These are phyloP conservation scores for Noctilio leporinus DNA, from an alignment of 2,113 vertebrate genomes.

Conservation along the genomic window DNA sequence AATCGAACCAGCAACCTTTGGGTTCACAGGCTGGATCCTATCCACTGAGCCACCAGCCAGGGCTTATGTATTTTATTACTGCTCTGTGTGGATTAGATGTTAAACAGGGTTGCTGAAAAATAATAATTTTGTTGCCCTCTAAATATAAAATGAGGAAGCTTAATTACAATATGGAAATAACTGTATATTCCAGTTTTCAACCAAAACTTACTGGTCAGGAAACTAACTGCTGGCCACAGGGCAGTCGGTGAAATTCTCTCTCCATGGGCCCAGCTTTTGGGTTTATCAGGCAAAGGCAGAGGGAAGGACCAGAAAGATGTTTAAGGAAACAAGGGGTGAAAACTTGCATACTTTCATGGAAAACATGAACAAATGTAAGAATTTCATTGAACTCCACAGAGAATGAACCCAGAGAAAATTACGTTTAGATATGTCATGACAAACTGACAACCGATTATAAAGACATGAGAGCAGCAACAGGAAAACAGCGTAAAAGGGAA, in stretches of 20 bases:
- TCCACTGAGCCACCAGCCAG: too few relatives aligned
- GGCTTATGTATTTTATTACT: background rate
- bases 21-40: too few relatives aligned
- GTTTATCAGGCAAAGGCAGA: background rate
- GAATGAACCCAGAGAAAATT: background rate
- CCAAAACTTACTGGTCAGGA: background rate
- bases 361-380: background rate
- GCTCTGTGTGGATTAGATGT: background rate
- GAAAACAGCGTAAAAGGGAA: background rate
- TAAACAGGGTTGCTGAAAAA: background rate
- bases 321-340: background rate
- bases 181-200: background rate
- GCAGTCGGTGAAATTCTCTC: background rate
- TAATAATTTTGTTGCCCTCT: background rate
- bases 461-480: background rate
- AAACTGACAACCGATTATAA: background rate
- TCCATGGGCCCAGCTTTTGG: background rate
- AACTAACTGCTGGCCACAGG: background rate
- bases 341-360: background rate
- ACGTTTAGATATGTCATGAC: background rate
- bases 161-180: background rate
- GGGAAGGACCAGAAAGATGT: background rate
- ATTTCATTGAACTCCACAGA: background rate
- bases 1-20: too few relatives aligned
- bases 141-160: slow-evolving; percentile 11